Evolutionary conservation across 2,888 invertebrate species (phyloP), one percentile per base, ranked within the genome.

Genomic region (Leucozona laternaria): DNA sequence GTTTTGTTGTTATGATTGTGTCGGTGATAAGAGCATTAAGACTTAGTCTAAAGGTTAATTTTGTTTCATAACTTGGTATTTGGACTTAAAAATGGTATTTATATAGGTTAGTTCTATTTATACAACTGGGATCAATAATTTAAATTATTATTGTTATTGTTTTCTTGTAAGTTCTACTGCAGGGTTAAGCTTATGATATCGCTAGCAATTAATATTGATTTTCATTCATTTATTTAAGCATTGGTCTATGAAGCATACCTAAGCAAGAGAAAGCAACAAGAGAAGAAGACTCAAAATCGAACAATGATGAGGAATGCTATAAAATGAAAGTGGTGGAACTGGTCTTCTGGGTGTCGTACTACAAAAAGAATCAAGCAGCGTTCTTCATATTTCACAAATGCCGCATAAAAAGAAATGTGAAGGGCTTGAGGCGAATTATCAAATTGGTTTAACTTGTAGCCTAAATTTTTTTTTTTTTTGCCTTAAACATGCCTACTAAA

Each of bases 1-100:
- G 57, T 31, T 72, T 66, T 79, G 79, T 72, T 79, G 79, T 79
- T 79, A 79, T 79, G 31, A n/a, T n/a, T 31, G 57, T 73, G 62
- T 71, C 62, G 71, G 10, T 79, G 62, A 78, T 53, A 40, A 60
- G 50, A 60, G 53, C 34, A 50, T 68, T 76, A 57, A 66, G 48
- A 37, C n/a, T 62, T 25, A 31, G 40, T 31, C 62, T 43, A 53
- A 37, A 15, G 17, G 17, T 60, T 60, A 37, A 40, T 22, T 40
- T 43, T 60, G 40, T 25, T 58, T 37, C 25, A 17, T 31, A 31
- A 31, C 25, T 37, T 57, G 28, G 5, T 40, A n/a, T 57, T 20
- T 45, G 76, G 25, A 66, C 55, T 64, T 58, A 48, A 66, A 45
- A 34, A 31, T 66, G 25, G 2, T 70, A 22, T 70, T 70, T 34